Base-by-base conservation (phyloP, 1,140 invertebrate genomes). In the Macrocentrus cingulum region DNA sequence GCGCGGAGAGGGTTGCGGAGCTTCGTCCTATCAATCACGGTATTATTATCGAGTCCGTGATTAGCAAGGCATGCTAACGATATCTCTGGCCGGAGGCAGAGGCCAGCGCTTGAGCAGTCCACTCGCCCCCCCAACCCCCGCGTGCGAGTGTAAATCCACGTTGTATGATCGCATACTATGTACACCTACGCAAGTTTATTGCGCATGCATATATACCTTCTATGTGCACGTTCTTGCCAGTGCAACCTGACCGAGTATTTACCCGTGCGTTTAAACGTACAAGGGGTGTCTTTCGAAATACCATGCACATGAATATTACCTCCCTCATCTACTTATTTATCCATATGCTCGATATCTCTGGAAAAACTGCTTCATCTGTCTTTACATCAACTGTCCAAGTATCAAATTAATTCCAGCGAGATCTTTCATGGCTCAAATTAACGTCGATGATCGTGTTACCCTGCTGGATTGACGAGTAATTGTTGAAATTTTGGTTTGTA, bases 51-150 rank as follows among this genome's bases (percentile, higher is more conserved):
- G 75, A 75, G 73, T 71, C 69, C 71, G 72, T 78, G 75, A 78
- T 77, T 79, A 79, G 75, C 74, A 78, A 79, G 75, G 77, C 77
- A 79, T 72, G 77, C 72, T 77, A 79, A 79, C 76, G 76, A 79
- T 79, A 79, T 77, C 72, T 76, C 75, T 74, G 69, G 70, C 69
- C 69, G 66, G 67, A 72, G 74, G 72, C 72, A 68, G 66, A 71
- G 67, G 66, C 67, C 67, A 65, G 65, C 61, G 63, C 65, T 65
- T 60, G 56, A 42, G 51, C 7, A 11, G 41, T 39, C 22, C 8
- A 19, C 23, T 4, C 13, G 23, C 44, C 39, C 15, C 49, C 45
- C 23, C 4, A 11, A 23, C 44, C 39, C 15, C 49, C 45, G 34
- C 15, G 48, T 58, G 48, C 51, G 50, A 52, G 50, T 52, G 18